phyloP scores from a whole-genome alignment of 2,888 invertebrate genomes.

The Stegana nigrithorax region DNA sequence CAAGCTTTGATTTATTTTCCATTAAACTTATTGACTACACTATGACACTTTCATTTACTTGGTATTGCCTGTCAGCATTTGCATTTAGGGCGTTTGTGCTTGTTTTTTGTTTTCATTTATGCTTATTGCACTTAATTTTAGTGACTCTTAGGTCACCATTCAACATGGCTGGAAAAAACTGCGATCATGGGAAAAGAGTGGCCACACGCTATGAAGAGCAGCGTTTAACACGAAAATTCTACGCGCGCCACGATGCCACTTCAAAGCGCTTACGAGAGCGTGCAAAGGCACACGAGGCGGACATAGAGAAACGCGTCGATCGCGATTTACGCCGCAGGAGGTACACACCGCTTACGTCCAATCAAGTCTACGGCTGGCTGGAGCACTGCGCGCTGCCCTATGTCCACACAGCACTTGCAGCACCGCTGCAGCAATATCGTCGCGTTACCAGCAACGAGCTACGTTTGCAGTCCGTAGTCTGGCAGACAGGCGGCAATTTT shows the following conservation, averaged over 20 bases:
- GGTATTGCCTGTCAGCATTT: too few species aligned
- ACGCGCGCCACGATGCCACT: slow-evolving; percentile 7
- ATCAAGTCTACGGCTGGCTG: slow-evolving; percentile 21
- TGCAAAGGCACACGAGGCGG: background rate
- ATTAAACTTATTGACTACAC: too few species aligned
- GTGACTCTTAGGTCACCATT: too few species aligned
- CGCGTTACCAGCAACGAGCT: background rate
- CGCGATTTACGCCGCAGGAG: background rate
- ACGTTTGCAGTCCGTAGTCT: background rate
- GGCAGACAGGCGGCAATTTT: background rate
- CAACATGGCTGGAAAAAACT: too few species aligned
- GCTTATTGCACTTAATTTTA: too few species aligned
- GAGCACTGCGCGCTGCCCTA: background rate
- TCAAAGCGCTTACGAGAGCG: background rate
- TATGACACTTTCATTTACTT: too few species aligned
- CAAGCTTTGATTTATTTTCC: too few species aligned
- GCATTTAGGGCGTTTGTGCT: too few species aligned
- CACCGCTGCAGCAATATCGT: background rate
- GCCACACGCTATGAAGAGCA: too few species aligned
- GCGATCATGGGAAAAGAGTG: too few species aligned
- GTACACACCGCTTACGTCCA: slow-evolving; percentile 7
- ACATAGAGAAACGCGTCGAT: background rate
- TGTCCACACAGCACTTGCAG: too few species aligned
- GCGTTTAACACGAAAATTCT: slow-evolving; percentile 19
- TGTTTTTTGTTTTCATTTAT: too few species aligned